These are phyloP conservation scores for Campylomormyrus numenius DNA, from an alignment of 2,113 vertebrate genomes.

Conservation along the genomic window DNA sequence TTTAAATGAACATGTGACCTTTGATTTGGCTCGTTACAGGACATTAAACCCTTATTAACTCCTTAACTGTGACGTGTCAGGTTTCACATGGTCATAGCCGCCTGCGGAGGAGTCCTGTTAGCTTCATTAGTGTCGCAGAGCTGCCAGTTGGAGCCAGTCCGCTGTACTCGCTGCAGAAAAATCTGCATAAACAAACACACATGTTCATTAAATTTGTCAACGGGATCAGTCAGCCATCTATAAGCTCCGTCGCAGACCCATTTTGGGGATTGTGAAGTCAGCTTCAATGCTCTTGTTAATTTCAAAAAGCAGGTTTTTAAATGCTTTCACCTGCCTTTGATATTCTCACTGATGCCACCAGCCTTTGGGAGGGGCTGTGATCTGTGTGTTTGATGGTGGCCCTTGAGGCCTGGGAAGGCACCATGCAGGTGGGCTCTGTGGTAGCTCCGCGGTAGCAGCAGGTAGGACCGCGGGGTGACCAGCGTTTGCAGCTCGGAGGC, in stretches of 20 bases:
- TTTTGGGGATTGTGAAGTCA: neutral
- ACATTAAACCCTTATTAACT: constrained; percentile 38
- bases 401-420: neutral
- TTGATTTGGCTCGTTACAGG: constrained; percentile 25
- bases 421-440: neutral
- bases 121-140: neutral
- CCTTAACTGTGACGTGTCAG: constrained; percentile 27
- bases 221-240: neutral
- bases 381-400: neutral
- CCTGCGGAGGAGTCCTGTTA: neutral
- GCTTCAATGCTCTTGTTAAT: neutral
- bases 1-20: constrained; percentile 28
- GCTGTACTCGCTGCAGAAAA: neutral
- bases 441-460: neutral
- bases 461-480: constrained; percentile 12
- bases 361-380: neutral
- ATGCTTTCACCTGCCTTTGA: neutral
- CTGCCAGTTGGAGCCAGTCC: neutral
- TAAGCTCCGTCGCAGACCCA: neutral
- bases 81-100: constrained; percentile 14
- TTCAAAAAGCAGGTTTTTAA: constrained; percentile 1
- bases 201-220: neutral
- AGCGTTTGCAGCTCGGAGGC: constrained; percentile 18
- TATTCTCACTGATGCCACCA: neutral
- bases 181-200: neutral